Evolutionary conservation across 2,113 vertebrate genomes (phyloP).

Genomic region (Neodon shergylaensis): DNA sequence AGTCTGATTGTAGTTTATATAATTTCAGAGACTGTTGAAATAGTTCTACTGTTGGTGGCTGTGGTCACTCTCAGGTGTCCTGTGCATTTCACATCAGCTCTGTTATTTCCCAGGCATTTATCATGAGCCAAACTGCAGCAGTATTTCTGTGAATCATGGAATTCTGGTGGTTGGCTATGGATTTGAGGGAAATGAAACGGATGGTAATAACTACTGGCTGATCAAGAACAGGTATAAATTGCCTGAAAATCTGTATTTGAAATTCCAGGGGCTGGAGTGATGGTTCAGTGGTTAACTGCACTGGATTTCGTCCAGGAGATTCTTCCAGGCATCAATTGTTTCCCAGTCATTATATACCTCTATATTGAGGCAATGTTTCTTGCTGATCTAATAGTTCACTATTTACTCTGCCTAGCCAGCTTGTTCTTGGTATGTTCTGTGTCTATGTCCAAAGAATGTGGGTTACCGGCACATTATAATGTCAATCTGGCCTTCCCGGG

Average conservation of each 20-base stretch:
- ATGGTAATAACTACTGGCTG: slow-evolving; percentile 94
- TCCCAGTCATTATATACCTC: background rate
- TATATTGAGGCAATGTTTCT: background rate
- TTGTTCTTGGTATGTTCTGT: background rate
- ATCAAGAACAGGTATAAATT: slow-evolving; percentile 94
- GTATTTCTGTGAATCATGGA: slow-evolving; percentile 92
- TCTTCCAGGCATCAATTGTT: background rate
- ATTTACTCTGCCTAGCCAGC: background rate
- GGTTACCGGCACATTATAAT: background rate
- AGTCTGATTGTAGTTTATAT: background rate
- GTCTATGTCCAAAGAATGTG: background rate
- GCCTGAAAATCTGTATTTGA: background rate
- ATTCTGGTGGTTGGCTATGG: slow-evolving; percentile 95
- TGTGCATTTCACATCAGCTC: background rate
- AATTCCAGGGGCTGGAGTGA: background rate
- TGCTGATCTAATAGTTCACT: background rate
- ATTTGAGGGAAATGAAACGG: slow-evolving; percentile 85
- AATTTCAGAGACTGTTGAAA: no score
- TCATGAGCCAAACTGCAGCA: slow-evolving; percentile 93
- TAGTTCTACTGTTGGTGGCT: no score
- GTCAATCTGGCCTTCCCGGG: background rate
- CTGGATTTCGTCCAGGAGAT: background rate
- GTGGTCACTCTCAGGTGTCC: background rate
- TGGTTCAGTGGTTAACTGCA: background rate
- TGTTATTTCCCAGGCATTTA: slow-evolving; percentile 90